phyloP scores from a whole-genome alignment of 1,140 invertebrate genomes.

The Oryctes rhinoceros region DNA sequence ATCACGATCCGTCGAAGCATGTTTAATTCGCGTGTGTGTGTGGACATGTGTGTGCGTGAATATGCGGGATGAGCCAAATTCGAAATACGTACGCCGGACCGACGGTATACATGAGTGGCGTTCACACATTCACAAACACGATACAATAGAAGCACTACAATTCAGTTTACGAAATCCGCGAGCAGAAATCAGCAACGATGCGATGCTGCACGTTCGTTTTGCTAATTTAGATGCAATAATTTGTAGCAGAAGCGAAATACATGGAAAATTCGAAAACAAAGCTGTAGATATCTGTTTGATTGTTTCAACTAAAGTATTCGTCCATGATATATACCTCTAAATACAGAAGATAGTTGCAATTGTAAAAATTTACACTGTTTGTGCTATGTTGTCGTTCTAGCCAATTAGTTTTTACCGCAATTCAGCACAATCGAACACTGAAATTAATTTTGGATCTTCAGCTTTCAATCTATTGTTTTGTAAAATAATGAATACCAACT shows the following conservation, averaged over 20 bases:
- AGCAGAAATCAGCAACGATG: not conserved
- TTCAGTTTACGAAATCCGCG: not conserved
- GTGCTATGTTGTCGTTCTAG: too few species aligned
- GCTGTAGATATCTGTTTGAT: too few species aligned
- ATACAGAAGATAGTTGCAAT: too few species aligned
- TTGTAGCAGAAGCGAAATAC: not conserved
- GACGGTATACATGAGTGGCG: not conserved
- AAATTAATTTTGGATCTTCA: too few species aligned
- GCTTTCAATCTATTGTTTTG: too few species aligned
- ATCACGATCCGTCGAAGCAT: conserved; percentile 19
- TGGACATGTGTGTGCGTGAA: not conserved
- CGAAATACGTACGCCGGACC: not conserved
- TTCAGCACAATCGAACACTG: too few species aligned
- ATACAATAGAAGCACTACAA: not conserved
- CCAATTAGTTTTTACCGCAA: too few species aligned
- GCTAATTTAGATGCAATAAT: not conserved
- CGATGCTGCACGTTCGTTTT: not conserved
- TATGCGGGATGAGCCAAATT: not conserved
- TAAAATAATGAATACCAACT: too few species aligned
- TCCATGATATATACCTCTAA: too few species aligned
- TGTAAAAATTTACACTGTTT: too few species aligned
- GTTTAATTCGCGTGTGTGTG: conserved; percentile 2
- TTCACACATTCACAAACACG: not conserved
- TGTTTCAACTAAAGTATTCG: too few species aligned
- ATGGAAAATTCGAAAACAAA: not conserved